Evolutionary conservation across 2,888 invertebrate genomes (phyloP).

Genomic region (Pammene fasciana): DNA sequence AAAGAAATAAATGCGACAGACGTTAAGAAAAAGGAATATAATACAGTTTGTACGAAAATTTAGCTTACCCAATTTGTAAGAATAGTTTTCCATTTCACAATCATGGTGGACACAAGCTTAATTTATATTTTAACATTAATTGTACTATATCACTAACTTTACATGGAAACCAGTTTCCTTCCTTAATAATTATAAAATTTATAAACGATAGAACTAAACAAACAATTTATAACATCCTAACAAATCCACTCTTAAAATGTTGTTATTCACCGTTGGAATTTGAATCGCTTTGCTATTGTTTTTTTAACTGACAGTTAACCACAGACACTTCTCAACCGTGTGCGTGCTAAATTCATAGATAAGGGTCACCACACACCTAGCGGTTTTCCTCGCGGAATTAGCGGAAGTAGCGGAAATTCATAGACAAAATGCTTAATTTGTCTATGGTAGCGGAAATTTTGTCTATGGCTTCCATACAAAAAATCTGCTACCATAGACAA

Average conservation of each 20-base stretch:
- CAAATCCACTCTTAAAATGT: constrained; percentile 55
- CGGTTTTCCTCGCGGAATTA: too few species aligned
- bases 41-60: neutral
- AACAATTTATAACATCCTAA: constrained; percentile 60
- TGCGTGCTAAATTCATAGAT: constrained; percentile 9
- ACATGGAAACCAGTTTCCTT: constrained; percentile 23
- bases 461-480: too few species aligned
- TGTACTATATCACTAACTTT: constrained; percentile 31
- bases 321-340: neutral
- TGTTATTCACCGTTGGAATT: constrained; percentile 71
- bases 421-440: too few species aligned
- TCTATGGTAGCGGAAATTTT: too few species aligned
- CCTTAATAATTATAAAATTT: constrained; percentile 37
- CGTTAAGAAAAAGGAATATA: neutral
- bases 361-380: too few species aligned
- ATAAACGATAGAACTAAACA: constrained; percentile 51
- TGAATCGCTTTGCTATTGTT: constrained; percentile 60
- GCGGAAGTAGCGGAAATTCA: too few species aligned
- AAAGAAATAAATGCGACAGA: neutral
- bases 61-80: constrained; percentile 74
- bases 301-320: constrained; percentile 39
- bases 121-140: constrained; percentile 42
- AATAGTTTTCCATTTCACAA: constrained; percentile 74
- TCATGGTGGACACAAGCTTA: constrained; percentile 57
- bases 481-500: too few species aligned